These are phyloP conservation scores for Orthosia gracilis DNA, from an alignment of 2,888 invertebrate species.

Conservation along the genomic window DNA sequence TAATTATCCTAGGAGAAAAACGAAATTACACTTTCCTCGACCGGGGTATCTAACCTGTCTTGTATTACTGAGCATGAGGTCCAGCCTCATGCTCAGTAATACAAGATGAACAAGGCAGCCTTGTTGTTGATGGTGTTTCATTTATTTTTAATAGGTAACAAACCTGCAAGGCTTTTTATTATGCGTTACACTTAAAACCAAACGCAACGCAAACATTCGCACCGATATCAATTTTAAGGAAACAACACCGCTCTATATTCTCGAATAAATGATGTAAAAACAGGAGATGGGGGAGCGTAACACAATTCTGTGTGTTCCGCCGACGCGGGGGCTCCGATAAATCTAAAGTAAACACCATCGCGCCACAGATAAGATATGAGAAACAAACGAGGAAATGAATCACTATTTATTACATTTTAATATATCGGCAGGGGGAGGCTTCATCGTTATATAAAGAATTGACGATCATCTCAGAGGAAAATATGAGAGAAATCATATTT, in stretches of 20 bases:
- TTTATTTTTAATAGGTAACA: too few species aligned
- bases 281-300: constrained; percentile 77
- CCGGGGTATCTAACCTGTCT: too few species aligned
- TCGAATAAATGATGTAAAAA: constrained; percentile 80
- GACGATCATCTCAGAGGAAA: background rate
- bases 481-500: background rate
- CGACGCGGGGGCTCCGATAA: constrained; percentile 75
- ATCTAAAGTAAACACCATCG: constrained; percentile 82
- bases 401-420: constrained; percentile 68
- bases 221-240: constrained; percentile 70
- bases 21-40: too few species aligned
- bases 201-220: constrained; percentile 40
- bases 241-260: constrained; percentile 74
- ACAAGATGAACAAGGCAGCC: too few species aligned
- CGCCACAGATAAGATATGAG: constrained; percentile 59
- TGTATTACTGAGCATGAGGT: too few species aligned
- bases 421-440: constrained; percentile 39
- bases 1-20: too few species aligned
- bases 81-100: too few species aligned
- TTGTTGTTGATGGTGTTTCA: too few species aligned
- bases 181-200: constrained; percentile 9
- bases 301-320: constrained; percentile 79
- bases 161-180: background rate
- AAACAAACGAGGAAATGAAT: constrained; percentile 65
- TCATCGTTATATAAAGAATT: constrained; percentile 12